A percentile compares a stretch with the other conserved stretches of the same genome.
Evolutionary conservation across 2,888 invertebrate genomes (phyloP).

Genomic region (Busseola fusca): DNA sequence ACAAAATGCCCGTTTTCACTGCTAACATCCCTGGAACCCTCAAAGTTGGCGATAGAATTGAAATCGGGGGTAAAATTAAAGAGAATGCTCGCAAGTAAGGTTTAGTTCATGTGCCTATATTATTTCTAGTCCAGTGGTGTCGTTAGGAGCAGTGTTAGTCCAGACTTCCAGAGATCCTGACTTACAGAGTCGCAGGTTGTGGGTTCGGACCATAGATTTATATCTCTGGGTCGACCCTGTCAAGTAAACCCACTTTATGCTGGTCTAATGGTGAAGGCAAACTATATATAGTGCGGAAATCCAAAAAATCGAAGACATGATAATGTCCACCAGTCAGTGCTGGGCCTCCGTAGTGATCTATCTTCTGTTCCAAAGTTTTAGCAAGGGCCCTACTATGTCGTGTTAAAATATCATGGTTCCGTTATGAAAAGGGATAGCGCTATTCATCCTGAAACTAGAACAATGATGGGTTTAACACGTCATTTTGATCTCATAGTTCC

Average conservation of each 20-base stretch:
- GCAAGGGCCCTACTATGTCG: too few relatives aligned
- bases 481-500: too few relatives aligned
- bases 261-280: too few relatives aligned
- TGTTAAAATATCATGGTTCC: too few relatives aligned
- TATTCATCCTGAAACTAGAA: too few relatives aligned
- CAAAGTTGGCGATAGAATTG: conserved; percentile 84
- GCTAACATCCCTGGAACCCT: conserved; percentile 82
- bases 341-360: background rate
- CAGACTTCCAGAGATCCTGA: too few relatives aligned
- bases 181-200: background rate
- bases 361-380: too few relatives aligned
- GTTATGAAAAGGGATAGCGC: too few relatives aligned
- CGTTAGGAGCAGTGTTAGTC: background rate
- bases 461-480: too few relatives aligned
- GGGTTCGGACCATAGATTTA: background rate
- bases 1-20: conserved; percentile 84
- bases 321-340: background rate
- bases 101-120: background rate
- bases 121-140: background rate
- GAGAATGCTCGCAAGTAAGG: conserved; percentile 85
- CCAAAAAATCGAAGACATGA: background rate
- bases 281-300: background rate
- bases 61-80: conserved; percentile 86
- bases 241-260: too few relatives aligned
- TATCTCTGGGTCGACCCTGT: background rate